Base-by-base conservation (phyloP, 2,113 vertebrate genomes). In the Plestiodon gilberti region DNA sequence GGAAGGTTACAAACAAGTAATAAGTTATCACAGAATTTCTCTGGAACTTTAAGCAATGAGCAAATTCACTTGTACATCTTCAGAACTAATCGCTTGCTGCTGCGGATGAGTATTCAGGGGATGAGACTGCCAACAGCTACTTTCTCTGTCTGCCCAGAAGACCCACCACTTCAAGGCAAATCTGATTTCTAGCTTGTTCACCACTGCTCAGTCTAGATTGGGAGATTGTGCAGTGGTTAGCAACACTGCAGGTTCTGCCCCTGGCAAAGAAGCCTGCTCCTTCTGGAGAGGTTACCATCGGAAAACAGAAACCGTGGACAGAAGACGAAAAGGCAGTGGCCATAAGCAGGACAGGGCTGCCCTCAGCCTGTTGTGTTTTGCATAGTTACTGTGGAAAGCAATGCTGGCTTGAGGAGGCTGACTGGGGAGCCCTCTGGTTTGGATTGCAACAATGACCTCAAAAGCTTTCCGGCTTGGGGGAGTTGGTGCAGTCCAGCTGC, bases 21-120 rank as follows among this genome's bases (percentile, higher is more conserved):
- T 35, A 85, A 69, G 40, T 81, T 52, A 48, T 35, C 28, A 64
- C 59, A 74, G 8, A 38, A 65, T 87, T 87, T 87, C 33, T 64
- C 61, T 64, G 40, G 57, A 73, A 33, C 28, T 73, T 62, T 33
- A 74, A 86, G 77, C 13, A 86, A 74, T 30, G 62, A 48, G 6
- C 52, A 80, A 35, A 80, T 73, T 71, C n/a, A 7, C n/a, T 80
- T 65, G 59, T 70, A 40, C 6, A 40, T 59, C n/a, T 71, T 40
- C 33, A 22, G 35, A 71, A 33, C 15, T 38, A 14, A 15, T 5
- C 33, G 65, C 30, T 69, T 69, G n/a, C 67, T 69, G n/a, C 67
- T 71, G 70, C 8, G 20, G 70, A 71, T 70, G 35, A 35, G n/a
- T 48, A 48, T 48, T 48, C 43, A 48, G 43, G 4, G 43, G 8